These are phyloP conservation scores for Pseudorasbora parva DNA, from an alignment of 2,113 vertebrate genomes.

Conservation along the genomic window DNA sequence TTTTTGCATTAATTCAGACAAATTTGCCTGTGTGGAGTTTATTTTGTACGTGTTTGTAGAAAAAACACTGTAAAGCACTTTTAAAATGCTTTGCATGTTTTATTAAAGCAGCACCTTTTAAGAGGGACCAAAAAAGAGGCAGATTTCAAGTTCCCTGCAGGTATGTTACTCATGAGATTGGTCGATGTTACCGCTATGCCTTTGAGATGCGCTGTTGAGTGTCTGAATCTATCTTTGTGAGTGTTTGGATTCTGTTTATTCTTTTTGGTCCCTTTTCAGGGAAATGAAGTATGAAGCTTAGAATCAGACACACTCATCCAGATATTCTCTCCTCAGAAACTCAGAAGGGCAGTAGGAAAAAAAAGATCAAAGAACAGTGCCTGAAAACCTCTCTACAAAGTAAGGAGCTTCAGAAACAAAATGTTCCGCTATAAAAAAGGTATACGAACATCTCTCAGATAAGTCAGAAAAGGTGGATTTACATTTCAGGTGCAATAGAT, in stretches of 20 bases:
- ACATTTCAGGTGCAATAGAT: constrained; percentile 4
- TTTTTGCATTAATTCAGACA: constrained; percentile 40
- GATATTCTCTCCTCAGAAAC: constrained; percentile 47
- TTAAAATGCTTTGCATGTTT: constrained; percentile 47
- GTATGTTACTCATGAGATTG: constrained; percentile 52
- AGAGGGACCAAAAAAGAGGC: constrained; percentile 6
- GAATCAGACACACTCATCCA: constrained; percentile 52
- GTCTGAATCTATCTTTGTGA: constrained; percentile 36
- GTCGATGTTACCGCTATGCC: constrained; percentile 33
- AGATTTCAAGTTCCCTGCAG: constrained; percentile 36
- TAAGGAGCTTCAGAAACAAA: constrained; percentile 39
- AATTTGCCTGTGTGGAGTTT: constrained; percentile 40
- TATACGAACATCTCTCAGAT: constrained; percentile 33
- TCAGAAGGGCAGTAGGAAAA: constrained; percentile 39
- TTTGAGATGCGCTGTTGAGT: constrained; percentile 33
- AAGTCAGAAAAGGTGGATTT: constrained; percentile 31
- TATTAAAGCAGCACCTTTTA: constrained; percentile 41
- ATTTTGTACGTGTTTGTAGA: constrained; percentile 27
- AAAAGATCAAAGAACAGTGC: constrained; percentile 40
- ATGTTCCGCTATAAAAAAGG: constrained; percentile 37
- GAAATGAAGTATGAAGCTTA: constrained; percentile 51
- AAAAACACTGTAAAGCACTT: constrained; percentile 32
- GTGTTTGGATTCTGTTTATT: constrained; percentile 45
- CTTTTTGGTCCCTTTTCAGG: constrained; percentile 49
- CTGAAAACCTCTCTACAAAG: constrained; percentile 35